Evolutionary conservation across 2,113 vertebrate species (phyloP), one percentile per base, ranked within the genome.

Genomic region (Fukomys damarensis): DNA sequence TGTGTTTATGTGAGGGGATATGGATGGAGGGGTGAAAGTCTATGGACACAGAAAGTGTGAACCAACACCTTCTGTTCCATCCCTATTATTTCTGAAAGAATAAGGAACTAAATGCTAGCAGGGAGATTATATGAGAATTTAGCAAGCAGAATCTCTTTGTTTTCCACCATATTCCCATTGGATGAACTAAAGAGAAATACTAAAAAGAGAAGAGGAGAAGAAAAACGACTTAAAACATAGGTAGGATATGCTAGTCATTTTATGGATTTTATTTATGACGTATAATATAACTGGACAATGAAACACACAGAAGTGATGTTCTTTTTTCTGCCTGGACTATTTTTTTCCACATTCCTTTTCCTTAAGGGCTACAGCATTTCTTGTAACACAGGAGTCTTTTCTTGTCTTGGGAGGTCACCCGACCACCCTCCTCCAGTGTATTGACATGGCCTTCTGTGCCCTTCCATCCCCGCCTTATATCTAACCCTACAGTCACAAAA

Each of bases 181-280:
- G 9, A 52, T 1, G n/a, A 82, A 59, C 12, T 30, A 28, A 68
- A 56, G 70, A 93, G 30, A 7, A 86, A 59, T 72, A 70, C 2
- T 41, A 28, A 94, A 84, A 88, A 8, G 35, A 56, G 96, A 89
- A 59, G 8, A 61, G 4, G 6, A 85, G 61, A 92, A 58, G n/a
- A 7, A 95, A 16, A 5, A 56, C 2, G 9, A 19, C 86, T 76
- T 17, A 88, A 54, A 86, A 11, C 24, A 26, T 22, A 4, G 24
- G 11, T 61, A 72, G 61, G 32, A 13, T 59, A 87, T 43, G 9
- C 12, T 77, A 52, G 9, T 86, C 16, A 74, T 61, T 88, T 43
- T 61, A 3, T 35, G 1, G 7, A 46, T 70, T 80, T 46, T 49
- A 81, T 46, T 92, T 79, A 68, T 11, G 61, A 79, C 3, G 46